Evolutionary conservation across 2,888 invertebrate species (phyloP), one percentile per base, ranked within the genome.

Genomic region (Plutella xylostella): DNA sequence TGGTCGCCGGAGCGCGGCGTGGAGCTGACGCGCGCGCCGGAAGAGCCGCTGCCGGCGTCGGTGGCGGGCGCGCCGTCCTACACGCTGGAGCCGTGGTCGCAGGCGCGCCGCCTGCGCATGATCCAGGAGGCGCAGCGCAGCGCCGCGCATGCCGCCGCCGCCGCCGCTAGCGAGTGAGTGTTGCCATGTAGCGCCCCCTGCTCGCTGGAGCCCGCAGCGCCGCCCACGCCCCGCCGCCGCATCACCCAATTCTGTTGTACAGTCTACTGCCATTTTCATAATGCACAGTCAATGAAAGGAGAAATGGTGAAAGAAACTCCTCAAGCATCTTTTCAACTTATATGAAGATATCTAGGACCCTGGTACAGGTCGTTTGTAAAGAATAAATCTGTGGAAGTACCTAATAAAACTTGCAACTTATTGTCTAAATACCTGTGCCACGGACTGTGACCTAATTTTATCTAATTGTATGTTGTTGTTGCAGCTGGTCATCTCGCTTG

Each of bases 21-120:
- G 54, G 78, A 79, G 57, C 55, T 80, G 54, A 50, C 57, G 6
- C 78, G 72, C 49, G 70, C 65, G 38, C 62, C 72, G 9, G 79
- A 78, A 50, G 78, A 75, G 53, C 51, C 51, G 42, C 55, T 50
- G 42, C 57, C 49, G 46, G 56, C 58, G 54, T 63, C 42, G 56
- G 57, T 58, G 46, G 55, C 61, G 45, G 60, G 64, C 45, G 68
- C 73, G 51, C 72, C 74, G 28, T 72, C 78, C 33, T 78, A 75
- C 65, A 69, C 77, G 50, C 67, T 80, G 65, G 82, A 83, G 72
- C 82, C 80, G 46, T 76, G 77, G 76, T 73, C 71, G 50, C 79
- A 77, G 65, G 77, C 74, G 55, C 73, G 79, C 30, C 76, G 82
- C 1, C 63, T 80, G 57, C 78, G 79, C 58, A 75, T 82, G 78